Base-by-base conservation (phyloP, 2,888 invertebrate genomes). In the Drosophila mulleri region DNA sequence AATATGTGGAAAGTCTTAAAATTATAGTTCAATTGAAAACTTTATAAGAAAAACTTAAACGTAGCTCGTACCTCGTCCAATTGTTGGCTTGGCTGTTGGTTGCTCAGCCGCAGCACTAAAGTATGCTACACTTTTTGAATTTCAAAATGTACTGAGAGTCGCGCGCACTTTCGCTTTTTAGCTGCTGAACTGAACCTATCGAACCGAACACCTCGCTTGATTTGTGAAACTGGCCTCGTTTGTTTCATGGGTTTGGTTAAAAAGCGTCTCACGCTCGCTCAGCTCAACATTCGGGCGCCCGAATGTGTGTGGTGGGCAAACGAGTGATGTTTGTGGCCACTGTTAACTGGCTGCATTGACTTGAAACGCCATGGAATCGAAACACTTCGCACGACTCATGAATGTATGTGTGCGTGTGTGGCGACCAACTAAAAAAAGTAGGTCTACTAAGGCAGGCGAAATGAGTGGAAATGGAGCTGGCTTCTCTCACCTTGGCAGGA, bases 181-280 rank as follows among this genome's bases (percentile, higher is more conserved):
- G 75, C 78, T 73, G 65, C 60, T 62, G 20, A 63, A 66, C 58
- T 62, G 88, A 89, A 89, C 89, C 88, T 88, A 83, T 89, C 88
- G 82, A 88, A 88, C 88, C 89, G 86, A 86, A 83, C 88, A 80
- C 88, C 73, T 80, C 81, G 90, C 88, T 83, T 82, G 89, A 88
- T 88, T 88, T 88, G 89, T 83, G 83, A 82, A 88, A 88, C 88
- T 89, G 86, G 82, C 90, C 88, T 88, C 88, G 88, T 83, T 83
- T 82, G 80, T 65, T 47, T 56, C 61, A 72, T 66, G 79, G 75
- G 70, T 73, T 86, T 79, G 77, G 75, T 83, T 86, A 81, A 86
- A 83, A 83, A 72, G 50, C 78, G 50, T 57, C 59, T 64, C 82
- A 68, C 32, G 72, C 69, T 63, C 62, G 59, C 68, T 42, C 64